Evolutionary conservation across 2,797 vertebrate genomes (phyloP).

Genomic region (Otolemur crassicaudatus): DNA sequence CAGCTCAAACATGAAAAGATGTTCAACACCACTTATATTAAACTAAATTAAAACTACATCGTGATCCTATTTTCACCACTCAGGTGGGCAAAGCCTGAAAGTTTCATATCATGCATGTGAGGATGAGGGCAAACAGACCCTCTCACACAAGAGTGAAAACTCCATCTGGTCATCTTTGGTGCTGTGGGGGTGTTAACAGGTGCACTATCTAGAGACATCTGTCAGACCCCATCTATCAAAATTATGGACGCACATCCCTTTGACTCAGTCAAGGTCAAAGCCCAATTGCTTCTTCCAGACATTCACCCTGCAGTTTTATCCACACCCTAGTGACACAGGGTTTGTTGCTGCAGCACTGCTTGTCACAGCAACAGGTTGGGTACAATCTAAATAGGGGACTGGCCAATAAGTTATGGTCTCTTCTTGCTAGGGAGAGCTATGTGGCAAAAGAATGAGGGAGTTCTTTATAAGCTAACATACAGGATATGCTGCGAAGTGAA

Average conservation of each 20-base stretch:
- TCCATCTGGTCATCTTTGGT: neutral
- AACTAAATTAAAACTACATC: neutral
- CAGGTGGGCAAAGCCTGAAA: neutral
- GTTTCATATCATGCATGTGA: neutral
- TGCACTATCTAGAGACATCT: neutral
- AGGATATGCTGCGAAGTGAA: neutral
- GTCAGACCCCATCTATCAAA: neutral
- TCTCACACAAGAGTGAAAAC: neutral
- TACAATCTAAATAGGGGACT: neutral
- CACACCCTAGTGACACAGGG: neutral
- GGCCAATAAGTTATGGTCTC: neutral
- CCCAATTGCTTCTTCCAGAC: neutral
- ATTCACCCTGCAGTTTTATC: neutral
- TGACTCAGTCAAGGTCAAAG: neutral
- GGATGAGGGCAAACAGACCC: neutral
- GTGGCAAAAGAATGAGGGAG: neutral
- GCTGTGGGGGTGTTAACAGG: neutral
- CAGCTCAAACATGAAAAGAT: neutral
- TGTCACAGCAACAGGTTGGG: neutral
- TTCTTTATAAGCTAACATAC: neutral
- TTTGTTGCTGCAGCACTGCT: neutral
- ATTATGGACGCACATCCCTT: neutral
- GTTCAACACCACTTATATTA: neutral
- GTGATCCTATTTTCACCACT: neutral
- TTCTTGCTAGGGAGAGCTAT: neutral